phyloP scores from a whole-genome alignment of 2,113 vertebrate genomes.

The Meleagris gallopavo region DNA sequence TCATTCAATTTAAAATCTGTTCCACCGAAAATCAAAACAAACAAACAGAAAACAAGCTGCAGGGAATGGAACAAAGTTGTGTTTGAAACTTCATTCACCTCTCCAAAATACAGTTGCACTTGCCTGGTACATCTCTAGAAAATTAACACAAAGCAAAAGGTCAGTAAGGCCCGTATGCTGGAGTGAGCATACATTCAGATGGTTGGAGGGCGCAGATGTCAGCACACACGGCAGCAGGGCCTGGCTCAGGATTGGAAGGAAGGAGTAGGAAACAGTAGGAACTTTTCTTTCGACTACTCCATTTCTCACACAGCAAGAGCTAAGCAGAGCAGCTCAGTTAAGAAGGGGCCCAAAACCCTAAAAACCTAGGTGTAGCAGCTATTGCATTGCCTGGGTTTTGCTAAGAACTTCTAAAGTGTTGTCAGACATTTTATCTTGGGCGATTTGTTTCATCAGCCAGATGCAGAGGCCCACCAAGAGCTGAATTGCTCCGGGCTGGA shows the following conservation, averaged over 20 bases:
- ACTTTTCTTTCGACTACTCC: background rate
- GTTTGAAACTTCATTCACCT: constrained; percentile 10
- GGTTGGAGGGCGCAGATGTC: background rate
- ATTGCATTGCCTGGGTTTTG: background rate
- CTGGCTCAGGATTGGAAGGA: rapidly evolving
- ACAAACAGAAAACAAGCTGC: background rate
- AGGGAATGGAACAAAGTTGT: background rate
- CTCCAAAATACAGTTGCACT: constrained; percentile 21
- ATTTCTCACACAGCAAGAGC: background rate
- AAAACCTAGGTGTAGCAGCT: background rate
- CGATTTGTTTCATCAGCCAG: background rate
- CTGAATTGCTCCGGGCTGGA: background rate
- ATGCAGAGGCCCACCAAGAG: rapidly evolving
- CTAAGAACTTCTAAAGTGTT: background rate
- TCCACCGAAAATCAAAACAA: background rate
- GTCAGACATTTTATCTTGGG: background rate
- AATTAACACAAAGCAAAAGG: background rate
- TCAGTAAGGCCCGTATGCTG: background rate
- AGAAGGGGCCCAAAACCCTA: background rate
- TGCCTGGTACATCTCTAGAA: background rate
- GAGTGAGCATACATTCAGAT: background rate
- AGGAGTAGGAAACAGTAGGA: background rate
- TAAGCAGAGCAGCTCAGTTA: background rate
- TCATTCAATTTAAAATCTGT: constrained; percentile 40
- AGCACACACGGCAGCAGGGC: background rate